phyloP scores from a whole-genome alignment of 1,140 invertebrate species.

The Coptotermes formosanus region DNA sequence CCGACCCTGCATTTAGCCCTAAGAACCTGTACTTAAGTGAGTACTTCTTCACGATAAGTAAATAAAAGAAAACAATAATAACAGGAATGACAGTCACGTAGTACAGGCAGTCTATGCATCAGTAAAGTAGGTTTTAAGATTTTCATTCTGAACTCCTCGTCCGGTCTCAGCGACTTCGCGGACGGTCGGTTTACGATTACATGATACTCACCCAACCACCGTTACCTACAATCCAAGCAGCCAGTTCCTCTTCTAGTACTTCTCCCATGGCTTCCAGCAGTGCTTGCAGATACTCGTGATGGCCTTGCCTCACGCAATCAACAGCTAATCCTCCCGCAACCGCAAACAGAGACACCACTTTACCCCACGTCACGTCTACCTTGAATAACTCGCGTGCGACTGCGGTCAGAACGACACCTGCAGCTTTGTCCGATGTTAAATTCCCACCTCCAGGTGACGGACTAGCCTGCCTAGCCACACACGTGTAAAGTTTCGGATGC shows the following conservation, averaged over 20 bases:
- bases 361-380: constrained; percentile 63
- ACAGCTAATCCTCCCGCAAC: constrained; percentile 67
- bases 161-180: not conserved
- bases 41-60: too few species aligned
- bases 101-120: not conserved
- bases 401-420: constrained; percentile 54
- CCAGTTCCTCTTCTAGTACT: constrained; percentile 64
- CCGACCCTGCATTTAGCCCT: too few species aligned
- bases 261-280: constrained; percentile 60
- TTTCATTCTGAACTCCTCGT: not conserved
- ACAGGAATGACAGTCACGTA: not conserved
- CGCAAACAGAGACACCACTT: constrained; percentile 65
- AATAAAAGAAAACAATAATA: too few species aligned
- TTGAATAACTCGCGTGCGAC: constrained; percentile 60
- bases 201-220: constrained; percentile 66
- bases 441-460: constrained; percentile 49
- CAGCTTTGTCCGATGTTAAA: constrained; percentile 55
- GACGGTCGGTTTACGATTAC: not conserved
- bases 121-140: not conserved
- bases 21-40: too few species aligned
- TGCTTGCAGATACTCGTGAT: constrained; percentile 61
- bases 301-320: constrained; percentile 65
- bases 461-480: constrained; percentile 43
- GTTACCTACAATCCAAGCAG: constrained; percentile 66
- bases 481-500: constrained; percentile 51